phyloP scores from a whole-genome alignment of 2,797 vertebrate species.

The Gila robusta region DNA sequence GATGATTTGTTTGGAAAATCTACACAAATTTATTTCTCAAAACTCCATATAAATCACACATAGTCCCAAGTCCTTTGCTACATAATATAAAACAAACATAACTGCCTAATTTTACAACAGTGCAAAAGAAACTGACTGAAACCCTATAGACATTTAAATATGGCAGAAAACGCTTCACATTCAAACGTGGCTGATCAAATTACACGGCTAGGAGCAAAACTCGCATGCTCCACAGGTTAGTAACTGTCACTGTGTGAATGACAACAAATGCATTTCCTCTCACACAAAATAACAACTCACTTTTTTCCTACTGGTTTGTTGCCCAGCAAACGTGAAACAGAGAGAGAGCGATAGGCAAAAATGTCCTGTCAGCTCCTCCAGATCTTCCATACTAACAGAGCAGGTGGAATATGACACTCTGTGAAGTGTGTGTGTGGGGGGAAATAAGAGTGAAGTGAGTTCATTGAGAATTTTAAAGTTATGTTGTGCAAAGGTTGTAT shows the following conservation, averaged over 20 bases:
- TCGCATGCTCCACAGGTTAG: neutral
- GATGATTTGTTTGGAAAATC: neutral
- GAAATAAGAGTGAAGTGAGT: conserved; percentile 7
- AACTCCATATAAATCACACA: neutral
- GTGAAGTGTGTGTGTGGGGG: neutral
- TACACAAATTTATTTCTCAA: neutral
- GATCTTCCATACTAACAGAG: conserved; percentile 49
- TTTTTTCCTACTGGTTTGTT: neutral
- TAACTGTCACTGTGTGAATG: neutral
- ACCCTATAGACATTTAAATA: neutral
- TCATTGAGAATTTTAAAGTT: conserved; percentile 35
- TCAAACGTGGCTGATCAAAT: conserved; percentile 5
- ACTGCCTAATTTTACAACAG: neutral
- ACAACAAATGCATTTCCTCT: conserved; percentile 14
- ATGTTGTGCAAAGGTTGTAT: conserved; percentile 26
- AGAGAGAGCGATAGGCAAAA: conserved; percentile 15
- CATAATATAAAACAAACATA: conserved; percentile 5
- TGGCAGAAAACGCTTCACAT: neutral
- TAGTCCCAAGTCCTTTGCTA: neutral
- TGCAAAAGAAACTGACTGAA: neutral
- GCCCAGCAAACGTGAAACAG: conserved; percentile 2
- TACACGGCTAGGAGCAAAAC: conserved; percentile 8
- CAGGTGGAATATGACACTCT: conserved; percentile 59
- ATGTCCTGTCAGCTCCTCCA: conserved; percentile 49
- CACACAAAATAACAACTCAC: conserved; percentile 3